Evolutionary conservation across 2,888 invertebrate genomes (phyloP).

Genomic region (Ophion costatus): DNA sequence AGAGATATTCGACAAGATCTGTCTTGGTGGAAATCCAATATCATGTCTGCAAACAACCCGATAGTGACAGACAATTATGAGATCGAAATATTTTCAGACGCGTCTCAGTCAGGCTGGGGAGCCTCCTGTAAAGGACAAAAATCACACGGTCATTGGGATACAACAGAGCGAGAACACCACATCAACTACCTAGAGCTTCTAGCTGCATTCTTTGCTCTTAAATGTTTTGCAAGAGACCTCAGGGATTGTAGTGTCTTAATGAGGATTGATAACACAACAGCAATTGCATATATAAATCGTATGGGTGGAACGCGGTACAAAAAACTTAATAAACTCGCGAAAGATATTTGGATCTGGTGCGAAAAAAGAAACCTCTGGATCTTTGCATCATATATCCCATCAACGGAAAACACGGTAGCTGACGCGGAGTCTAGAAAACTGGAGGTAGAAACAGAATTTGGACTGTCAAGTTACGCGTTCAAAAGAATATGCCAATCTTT

Average conservation of each 20-base stretch:
- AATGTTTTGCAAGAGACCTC: background rate
- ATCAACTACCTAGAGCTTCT: conserved; percentile 44
- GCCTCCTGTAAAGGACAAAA: conserved; percentile 14
- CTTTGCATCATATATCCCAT: conserved; percentile 1
- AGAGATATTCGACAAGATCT: conserved; percentile 39
- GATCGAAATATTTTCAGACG: conserved; percentile 35
- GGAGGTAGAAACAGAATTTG: background rate
- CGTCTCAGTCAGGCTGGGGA: conserved; percentile 25
- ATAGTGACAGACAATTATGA: conserved; percentile 26
- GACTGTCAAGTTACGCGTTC: background rate
- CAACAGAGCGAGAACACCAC: conserved; percentile 9
- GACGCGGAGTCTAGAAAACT: background rate
- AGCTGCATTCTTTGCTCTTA: conserved; percentile 25
- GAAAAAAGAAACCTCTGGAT: conserved; percentile 8
- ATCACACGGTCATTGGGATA: conserved; percentile 11
- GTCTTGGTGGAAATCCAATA: conserved; percentile 53
- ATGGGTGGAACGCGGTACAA: background rate
- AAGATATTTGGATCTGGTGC: conserved; percentile 9
- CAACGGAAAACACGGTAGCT: background rate
- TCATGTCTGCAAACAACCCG: conserved; percentile 13
- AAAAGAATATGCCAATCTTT: background rate
- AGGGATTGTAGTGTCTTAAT: conserved; percentile 4
- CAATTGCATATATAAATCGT: conserved; percentile 21
- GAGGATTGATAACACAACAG: conserved; percentile 18
- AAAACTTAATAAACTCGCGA: background rate